A percentile compares a stretch with the other conserved stretches of the same genome.
These are phyloP conservation scores for Umimayanthus chanpuru DNA, from an alignment of 92 coral and sea anemone genomes.

Conservation along the genomic window DNA sequence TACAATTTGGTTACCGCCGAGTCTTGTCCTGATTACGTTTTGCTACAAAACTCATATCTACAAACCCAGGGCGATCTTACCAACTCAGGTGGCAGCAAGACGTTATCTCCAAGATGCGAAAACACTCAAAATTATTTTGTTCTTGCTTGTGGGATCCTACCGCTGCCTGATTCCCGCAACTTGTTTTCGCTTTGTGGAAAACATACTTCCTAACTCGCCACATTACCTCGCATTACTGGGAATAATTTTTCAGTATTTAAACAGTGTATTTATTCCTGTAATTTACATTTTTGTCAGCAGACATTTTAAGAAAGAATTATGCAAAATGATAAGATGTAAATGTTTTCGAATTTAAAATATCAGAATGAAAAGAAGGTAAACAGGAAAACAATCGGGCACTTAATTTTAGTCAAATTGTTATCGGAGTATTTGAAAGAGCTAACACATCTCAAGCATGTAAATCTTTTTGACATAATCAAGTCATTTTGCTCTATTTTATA, in stretches of 20 bases:
- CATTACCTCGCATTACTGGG: not conserved
- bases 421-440: too few species aligned
- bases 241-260: not conserved
- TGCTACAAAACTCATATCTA: not conserved
- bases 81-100: not conserved
- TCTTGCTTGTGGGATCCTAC: not conserved
- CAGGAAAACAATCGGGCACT: too few species aligned
- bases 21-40: not conserved
- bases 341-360: not conserved
- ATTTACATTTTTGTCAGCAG: not conserved
- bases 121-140: not conserved
- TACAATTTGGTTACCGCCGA: not conserved
- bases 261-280: not conserved
- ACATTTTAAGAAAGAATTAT: not conserved
- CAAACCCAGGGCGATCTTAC: not conserved
- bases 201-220: not conserved
- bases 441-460: too few species aligned
- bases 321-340: not conserved
- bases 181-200: not conserved
- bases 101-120: not conserved
- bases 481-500: too few species aligned
- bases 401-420: too few species aligned
- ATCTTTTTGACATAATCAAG: too few species aligned
- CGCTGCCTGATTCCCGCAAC: constrained; percentile 1
- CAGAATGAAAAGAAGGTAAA: too few species aligned